phyloP scores from a whole-genome alignment of 2,797 vertebrate species.

The Alauda arvensis region DNA sequence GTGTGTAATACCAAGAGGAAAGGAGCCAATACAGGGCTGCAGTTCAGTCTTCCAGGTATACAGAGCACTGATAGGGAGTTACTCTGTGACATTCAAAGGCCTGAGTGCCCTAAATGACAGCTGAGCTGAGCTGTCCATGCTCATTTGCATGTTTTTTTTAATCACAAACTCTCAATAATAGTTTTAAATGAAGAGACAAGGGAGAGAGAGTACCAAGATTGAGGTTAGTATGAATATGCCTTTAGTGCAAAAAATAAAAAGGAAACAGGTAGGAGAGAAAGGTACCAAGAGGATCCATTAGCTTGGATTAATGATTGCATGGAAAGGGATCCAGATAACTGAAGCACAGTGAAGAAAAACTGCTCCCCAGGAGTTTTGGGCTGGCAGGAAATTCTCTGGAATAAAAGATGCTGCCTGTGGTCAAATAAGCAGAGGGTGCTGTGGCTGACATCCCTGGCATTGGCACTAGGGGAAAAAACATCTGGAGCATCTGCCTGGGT shows the following conservation, averaged over 20 bases:
- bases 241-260: background rate
- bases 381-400: background rate
- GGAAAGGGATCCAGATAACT: background rate
- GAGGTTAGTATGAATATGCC: background rate
- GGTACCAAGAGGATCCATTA: background rate
- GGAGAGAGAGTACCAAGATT: background rate
- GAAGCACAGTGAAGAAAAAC: background rate
- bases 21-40: background rate
- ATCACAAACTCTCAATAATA: background rate
- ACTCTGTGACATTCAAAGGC: background rate
- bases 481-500: background rate
- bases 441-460: background rate
- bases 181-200: background rate
- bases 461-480: background rate
- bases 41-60: background rate
- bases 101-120: background rate
- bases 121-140: background rate
- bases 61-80: background rate
- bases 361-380: background rate
- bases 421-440: background rate
- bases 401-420: background rate
- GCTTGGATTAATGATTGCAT: background rate
- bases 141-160: background rate
- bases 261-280: background rate
- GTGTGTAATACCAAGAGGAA: background rate